Conservation (phyloP, 2,113 vertebrate genomes). For the Indicator indicator region DNA sequence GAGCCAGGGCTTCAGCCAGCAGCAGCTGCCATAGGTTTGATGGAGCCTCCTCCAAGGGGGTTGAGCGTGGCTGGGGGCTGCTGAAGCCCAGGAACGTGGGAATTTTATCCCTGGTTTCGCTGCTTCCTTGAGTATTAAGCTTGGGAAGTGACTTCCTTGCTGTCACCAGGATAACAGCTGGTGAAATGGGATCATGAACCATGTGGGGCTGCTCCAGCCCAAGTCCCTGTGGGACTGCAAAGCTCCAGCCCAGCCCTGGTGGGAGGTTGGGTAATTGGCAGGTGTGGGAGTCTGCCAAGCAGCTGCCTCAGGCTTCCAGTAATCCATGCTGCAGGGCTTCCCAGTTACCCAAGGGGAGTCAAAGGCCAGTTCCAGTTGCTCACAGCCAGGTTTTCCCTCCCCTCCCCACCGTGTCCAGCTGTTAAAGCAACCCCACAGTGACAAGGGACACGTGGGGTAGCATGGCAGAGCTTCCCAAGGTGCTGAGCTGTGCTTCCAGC, state of each 20-base stretch:
- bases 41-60: neutral
- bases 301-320: neutral
- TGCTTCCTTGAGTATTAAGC: neutral
- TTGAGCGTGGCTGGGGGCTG: fast-evolving
- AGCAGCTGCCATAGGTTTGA: neutral
- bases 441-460: fast-evolving
- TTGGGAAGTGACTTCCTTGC: neutral
- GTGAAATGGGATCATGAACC: neutral
- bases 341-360: neutral
- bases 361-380: neutral
- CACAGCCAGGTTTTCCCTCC: neutral
- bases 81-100: fast-evolving
- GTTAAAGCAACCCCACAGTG: neutral
- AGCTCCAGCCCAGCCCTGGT: neutral
- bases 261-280: neutral
- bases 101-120: neutral
- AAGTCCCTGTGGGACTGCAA: neutral
- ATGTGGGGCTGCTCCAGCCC: neutral
- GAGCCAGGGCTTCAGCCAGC: neutral
- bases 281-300: neutral
- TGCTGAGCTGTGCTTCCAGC: neutral
- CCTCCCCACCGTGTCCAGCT: neutral
- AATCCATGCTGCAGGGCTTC: neutral
- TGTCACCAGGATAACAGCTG: neutral
- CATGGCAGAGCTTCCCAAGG: neutral